Evolutionary conservation across 2,113 vertebrate species (phyloP).

Genomic region (Ammodytes marinus): DNA sequence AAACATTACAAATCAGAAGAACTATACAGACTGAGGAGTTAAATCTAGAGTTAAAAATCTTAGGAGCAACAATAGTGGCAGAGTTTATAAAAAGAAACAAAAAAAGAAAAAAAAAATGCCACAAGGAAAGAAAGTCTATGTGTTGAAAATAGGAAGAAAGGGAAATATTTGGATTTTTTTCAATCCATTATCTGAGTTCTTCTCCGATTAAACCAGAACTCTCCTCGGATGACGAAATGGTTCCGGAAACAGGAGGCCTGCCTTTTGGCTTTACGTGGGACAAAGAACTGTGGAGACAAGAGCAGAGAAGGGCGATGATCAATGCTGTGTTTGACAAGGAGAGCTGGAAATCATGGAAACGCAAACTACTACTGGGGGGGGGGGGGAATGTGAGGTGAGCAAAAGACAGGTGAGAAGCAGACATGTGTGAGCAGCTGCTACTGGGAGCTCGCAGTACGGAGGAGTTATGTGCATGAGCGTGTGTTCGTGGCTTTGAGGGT

Average conservation of each 20-base stretch:
- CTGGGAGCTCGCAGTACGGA: constrained; percentile 33
- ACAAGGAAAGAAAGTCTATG: constrained; percentile 42
- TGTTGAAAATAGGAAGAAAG: constrained; percentile 22
- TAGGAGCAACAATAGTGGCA: constrained; percentile 24
- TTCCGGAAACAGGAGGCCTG: constrained; percentile 40
- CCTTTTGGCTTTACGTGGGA: constrained; percentile 78
- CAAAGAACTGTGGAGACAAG: constrained; percentile 83
- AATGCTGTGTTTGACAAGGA: background rate
- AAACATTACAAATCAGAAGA: constrained; percentile 51
- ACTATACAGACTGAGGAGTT: constrained; percentile 22
- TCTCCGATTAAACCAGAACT: constrained; percentile 45
- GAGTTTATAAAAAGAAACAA: background rate
- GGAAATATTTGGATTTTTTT: constrained; percentile 29
- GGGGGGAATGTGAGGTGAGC: constrained; percentile 12
- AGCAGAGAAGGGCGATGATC: constrained; percentile 7
- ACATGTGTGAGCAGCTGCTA: constrained; percentile 30
- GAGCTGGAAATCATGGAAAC: constrained; percentile 1
- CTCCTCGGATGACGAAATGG: constrained; percentile 11
- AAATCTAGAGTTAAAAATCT: constrained; percentile 52
- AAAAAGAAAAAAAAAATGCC: constrained; percentile 36
- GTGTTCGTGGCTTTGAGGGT: constrained; percentile 4
- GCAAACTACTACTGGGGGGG: constrained; percentile 1
- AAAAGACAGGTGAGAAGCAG: constrained; percentile 42
- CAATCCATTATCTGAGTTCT: constrained; percentile 25
- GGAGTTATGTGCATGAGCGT: background rate